phyloP scores from a whole-genome alignment of 1,140 invertebrate species.

The Sinonovacula constricta region DNA sequence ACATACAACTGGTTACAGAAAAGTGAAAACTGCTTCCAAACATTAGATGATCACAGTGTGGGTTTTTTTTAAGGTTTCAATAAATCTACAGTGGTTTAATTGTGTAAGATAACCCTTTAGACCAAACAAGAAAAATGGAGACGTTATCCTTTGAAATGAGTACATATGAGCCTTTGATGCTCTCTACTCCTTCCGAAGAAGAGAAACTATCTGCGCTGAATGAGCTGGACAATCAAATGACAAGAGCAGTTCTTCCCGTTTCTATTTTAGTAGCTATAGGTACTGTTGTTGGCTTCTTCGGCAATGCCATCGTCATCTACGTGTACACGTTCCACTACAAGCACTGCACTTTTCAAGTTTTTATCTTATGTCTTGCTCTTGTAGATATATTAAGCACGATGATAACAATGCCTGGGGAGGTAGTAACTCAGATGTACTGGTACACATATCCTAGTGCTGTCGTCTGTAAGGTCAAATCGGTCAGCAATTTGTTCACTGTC shows the following conservation, averaged over 20 bases:
- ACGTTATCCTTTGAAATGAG: too few relatives aligned
- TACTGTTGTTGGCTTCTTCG: slow-evolving; percentile 54
- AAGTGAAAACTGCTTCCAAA: too few relatives aligned
- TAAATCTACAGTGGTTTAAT: too few relatives aligned
- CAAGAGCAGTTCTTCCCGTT: slow-evolving; percentile 42
- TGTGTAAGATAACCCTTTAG: too few relatives aligned
- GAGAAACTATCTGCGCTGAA: too few relatives aligned
- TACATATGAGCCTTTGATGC: too few relatives aligned
- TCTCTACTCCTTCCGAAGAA: too few relatives aligned
- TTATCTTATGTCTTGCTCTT: slow-evolving; percentile 57
- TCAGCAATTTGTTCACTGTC: slow-evolving; percentile 59
- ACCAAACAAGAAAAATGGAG: too few relatives aligned
- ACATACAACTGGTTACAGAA: too few relatives aligned
- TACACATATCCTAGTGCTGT: slow-evolving; percentile 56
- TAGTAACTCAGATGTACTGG: slow-evolving; percentile 60
- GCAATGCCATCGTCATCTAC: slow-evolving; percentile 59
- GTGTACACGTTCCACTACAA: slow-evolving; percentile 51
- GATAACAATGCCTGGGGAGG: slow-evolving; percentile 61
- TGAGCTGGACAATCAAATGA: slow-evolving; percentile 49
- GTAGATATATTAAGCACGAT: slow-evolving; percentile 60
- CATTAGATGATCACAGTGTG: too few relatives aligned
- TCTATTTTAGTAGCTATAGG: slow-evolving; percentile 51
- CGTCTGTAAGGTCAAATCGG: slow-evolving; percentile 56
- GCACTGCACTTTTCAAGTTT: slow-evolving; percentile 51
- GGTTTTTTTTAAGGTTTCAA: too few relatives aligned